Evolutionary conservation across 2,797 vertebrate genomes (phyloP), one percentile per base, ranked within the genome.

Genomic region (Mycteria americana): DNA sequence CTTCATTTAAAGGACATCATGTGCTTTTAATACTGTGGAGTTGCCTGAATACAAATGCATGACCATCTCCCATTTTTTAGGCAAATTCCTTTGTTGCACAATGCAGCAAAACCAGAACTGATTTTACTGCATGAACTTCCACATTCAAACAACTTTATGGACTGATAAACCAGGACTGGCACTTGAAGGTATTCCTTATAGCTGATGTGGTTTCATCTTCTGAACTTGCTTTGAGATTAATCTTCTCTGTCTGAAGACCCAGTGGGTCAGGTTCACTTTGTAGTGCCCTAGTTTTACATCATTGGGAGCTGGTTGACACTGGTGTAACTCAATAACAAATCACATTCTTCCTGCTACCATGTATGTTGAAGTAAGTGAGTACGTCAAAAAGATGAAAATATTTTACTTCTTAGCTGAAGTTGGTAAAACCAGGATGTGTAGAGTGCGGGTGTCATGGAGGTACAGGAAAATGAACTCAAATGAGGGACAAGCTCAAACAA

Each of bases 341-440:
- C 62, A 31, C 18, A 73, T 53, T 84, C 19, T 51, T 91, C 60
- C 12, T 73, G 11, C 39, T 81, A 54, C 50, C 35, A n/a, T 30
- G 2, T 84, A 33, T 45, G 51, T 48, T 75, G 31, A 93, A 79
- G 31, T n/a, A 56, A 94, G 31, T 5, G 0, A 41, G 9, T 57
- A 3, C 39, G 25, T 87, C 46, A 70, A 77, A 94, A 69, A 78
- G 74, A 89, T 95, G 85, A 95, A 93, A 75, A 35, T 69, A n/a
- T n/a, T 80, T 97, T 96, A 94, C 90, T 41, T 97, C 88, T 68
- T 97, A 95, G 70, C 92, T 98, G 89, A 98, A 97, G 93, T 76
- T 97, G 93, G 94, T 96, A 95, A 97, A 97, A 78, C 74, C 80
- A 80, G 89, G 88, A 77, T 96, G 74, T 86, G 56, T 94, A 89